These are phyloP conservation scores for Rana temporaria DNA, from an alignment of 2,113 vertebrate species.

Conservation along the genomic window DNA sequence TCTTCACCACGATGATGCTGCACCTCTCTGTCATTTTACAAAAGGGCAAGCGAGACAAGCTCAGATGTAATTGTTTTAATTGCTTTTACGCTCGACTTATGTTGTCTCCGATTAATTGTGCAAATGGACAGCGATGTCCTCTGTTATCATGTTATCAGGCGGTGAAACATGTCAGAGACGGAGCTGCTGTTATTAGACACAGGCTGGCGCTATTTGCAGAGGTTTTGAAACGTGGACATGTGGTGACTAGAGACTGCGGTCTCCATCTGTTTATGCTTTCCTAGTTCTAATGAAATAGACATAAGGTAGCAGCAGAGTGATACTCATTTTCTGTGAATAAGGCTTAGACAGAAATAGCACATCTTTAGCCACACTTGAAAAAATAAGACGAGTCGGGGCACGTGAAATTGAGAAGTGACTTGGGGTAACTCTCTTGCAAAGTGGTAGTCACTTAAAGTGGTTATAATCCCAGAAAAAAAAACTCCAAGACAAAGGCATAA, in stretches of 20 bases:
- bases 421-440: no score
- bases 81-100: not conserved
- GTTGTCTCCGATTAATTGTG: constrained; percentile 22
- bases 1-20: not conserved
- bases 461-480: no score
- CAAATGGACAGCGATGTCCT: constrained; percentile 18
- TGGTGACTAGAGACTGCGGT: constrained; percentile 30
- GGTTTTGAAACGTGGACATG: not conserved
- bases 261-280: constrained; percentile 28
- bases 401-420: no score
- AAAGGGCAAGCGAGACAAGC: constrained; percentile 21
- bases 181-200: constrained; percentile 28
- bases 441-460: no score
- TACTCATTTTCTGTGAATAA: not conserved
- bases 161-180: not conserved
- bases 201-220: constrained; percentile 25
- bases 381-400: not conserved
- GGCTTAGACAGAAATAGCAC: not conserved
- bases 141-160: constrained; percentile 32
- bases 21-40: not conserved
- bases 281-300: constrained; percentile 4
- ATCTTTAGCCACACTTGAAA: not conserved
- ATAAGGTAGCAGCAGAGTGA: not conserved
- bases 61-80: constrained; percentile 35
- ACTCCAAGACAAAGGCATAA: no score